Conservation (phyloP, 2,113 vertebrate genomes). For the Maylandia zebra region DNA sequence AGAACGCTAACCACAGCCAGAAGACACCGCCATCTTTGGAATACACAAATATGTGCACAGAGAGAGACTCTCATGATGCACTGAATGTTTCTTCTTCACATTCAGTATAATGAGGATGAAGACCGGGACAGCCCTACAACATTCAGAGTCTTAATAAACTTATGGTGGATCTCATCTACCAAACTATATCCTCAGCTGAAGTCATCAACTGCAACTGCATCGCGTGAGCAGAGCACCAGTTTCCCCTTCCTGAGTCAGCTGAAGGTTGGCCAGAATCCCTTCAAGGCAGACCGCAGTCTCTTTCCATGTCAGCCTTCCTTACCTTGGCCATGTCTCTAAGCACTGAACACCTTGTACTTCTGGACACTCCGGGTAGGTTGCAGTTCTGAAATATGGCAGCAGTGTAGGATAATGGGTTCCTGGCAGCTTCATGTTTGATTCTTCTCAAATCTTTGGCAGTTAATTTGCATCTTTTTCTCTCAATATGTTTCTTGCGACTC, state of each 20-base stretch:
- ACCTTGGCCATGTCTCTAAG: not conserved
- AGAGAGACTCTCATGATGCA: not conserved
- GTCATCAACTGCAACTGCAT: not conserved
- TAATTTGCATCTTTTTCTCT: not conserved
- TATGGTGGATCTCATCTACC: accelerated
- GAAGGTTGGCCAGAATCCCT: not conserved
- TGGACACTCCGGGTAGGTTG: not conserved
- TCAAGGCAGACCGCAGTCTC: not conserved
- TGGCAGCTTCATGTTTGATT: not conserved
- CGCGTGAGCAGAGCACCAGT: accelerated
- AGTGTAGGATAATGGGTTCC: not conserved
- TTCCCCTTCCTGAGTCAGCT: not conserved
- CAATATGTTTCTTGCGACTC: not conserved
- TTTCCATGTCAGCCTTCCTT: not conserved
- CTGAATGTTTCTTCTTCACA: not conserved
- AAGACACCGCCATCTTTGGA: not conserved
- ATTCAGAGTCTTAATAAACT: not conserved
- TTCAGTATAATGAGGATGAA: not conserved
- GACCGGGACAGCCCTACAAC: not conserved
- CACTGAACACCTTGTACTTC: not conserved
- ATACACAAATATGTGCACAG: not conserved
- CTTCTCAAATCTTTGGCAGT: not conserved
- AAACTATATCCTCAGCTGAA: not conserved
- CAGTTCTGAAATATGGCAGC: not conserved
- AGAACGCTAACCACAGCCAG: not conserved